Base-by-base conservation (phyloP, 92 coral and sea anemone species). In the Micromussa lordhowensis region DNA sequence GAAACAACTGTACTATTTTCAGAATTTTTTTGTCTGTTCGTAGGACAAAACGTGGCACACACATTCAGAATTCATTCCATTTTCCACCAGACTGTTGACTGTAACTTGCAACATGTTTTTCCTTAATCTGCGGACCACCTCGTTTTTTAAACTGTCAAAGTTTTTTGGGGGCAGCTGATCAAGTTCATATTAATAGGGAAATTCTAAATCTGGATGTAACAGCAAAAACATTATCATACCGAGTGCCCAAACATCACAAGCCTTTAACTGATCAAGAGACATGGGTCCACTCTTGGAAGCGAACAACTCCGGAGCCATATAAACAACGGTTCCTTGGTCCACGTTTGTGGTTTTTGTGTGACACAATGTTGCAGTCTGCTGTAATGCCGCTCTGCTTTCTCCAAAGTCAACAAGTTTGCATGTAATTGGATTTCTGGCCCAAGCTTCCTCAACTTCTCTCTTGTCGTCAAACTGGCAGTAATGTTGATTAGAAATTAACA, bases 281-380 rank as follows among this genome's bases (percentile, higher is more conserved):
- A 89, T 22, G 6, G 87, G 24, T 64, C 51, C 40, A 40, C 63
- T 32, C 11, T 44, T 71, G 15, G 10, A 3, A 69, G 59, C 1
- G 68, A 91, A 35, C 30, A 80, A 48, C 78, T 87, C 86, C 38
- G 91, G 94, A 29, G 94, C 88, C 87, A 86, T 90, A 59, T 80
- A 90, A 51, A 86, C 91, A 68, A 91, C 31, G 49, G 90, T 86
- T 58, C 94, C 91, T 17, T 82, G 79, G 55, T 87, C 68, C 34
- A 87, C 88, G 69, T 87, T 91, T 0, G 85, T 49, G 58, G 92
- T 86, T 58, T 76, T 85, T 3, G 92, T 68, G 82, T 88, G 88
- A 73, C 88, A 75, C 32, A 83, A 69, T 44, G 81, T 90, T 12
- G 75, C 88, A 61, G 91, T 88, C 70, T 89, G 92, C 26, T 89